A percentile compares a stretch with the other conserved stretches of the same genome.
phyloP scores from a whole-genome alignment of 1,140 invertebrate genomes.

The Melitaea cinxia region DNA sequence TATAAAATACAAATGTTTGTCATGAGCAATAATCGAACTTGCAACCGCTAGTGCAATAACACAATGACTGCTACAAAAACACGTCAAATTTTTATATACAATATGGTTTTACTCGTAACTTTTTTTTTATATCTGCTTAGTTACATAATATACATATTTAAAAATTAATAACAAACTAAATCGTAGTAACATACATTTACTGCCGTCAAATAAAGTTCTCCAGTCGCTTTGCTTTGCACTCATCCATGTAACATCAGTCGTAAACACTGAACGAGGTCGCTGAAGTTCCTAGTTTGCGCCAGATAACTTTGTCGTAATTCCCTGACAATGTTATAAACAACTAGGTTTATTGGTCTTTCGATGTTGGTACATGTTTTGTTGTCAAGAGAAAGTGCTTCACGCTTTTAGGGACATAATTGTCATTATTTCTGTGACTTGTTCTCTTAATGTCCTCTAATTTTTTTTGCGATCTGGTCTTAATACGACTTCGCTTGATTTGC shows the following conservation, averaged over 20 bases:
- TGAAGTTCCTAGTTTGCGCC: conserved; percentile 22
- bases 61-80: too few species aligned
- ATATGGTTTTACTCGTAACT: too few species aligned
- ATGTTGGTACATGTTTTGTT: conserved; percentile 41
- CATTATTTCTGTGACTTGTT: conserved; percentile 20
- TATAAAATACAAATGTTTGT: too few species aligned
- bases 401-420: conserved; percentile 30
- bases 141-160: too few species aligned
- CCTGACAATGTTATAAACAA: conserved; percentile 52
- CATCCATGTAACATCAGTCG: too few species aligned
- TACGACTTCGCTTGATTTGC: neutral
- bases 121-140: too few species aligned
- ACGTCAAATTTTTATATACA: too few species aligned
- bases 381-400: conserved; percentile 33
- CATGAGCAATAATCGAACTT: too few species aligned
- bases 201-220: neutral
- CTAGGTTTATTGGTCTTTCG: conserved; percentile 48
- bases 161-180: too few species aligned
- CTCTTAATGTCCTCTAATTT: conserved; percentile 10
- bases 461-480: conserved; percentile 6
- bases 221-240: neutral
- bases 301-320: conserved; percentile 32
- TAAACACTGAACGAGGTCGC: conserved; percentile 5
- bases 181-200: too few species aligned
- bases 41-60: too few species aligned